These are phyloP conservation scores for Pardalotus punctatus DNA, from an alignment of 2,113 vertebrate species.

Conservation along the genomic window DNA sequence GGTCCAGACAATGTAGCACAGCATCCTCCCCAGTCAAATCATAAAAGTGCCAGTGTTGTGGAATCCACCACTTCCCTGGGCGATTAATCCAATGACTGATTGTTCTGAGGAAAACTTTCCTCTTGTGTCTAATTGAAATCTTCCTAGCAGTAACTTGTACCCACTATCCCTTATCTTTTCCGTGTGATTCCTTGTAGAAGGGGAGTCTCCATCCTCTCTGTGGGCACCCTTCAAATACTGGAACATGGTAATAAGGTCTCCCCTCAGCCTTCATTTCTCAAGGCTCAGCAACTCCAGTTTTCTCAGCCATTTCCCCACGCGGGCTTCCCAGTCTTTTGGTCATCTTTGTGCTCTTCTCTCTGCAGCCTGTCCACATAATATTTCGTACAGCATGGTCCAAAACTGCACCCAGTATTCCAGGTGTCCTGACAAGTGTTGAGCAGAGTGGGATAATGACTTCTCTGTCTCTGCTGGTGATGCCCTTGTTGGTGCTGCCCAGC, in stretches of 20 bases:
- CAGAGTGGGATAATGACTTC: not conserved
- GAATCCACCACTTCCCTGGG: not conserved
- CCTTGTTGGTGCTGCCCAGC: not conserved
- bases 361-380: not conserved
- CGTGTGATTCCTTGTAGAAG: not conserved
- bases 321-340: not conserved
- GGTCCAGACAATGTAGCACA: not conserved
- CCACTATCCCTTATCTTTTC: not conserved
- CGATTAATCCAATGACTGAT: not conserved
- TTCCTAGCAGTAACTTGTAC: not conserved
- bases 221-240: not conserved
- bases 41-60: not conserved
- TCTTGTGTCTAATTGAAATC: not conserved
- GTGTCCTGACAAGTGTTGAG: not conserved
- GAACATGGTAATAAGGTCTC: not conserved
- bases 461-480: not conserved
- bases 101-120: not conserved
- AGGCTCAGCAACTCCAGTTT: not conserved
- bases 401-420: not conserved
- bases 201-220: not conserved
- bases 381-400: not conserved
- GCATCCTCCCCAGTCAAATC: not conserved
- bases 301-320: not conserved
- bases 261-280: not conserved
- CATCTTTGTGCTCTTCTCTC: not conserved